Conservation (phyloP, 2,113 vertebrate genomes). For the Oxyura jamaicensis region DNA sequence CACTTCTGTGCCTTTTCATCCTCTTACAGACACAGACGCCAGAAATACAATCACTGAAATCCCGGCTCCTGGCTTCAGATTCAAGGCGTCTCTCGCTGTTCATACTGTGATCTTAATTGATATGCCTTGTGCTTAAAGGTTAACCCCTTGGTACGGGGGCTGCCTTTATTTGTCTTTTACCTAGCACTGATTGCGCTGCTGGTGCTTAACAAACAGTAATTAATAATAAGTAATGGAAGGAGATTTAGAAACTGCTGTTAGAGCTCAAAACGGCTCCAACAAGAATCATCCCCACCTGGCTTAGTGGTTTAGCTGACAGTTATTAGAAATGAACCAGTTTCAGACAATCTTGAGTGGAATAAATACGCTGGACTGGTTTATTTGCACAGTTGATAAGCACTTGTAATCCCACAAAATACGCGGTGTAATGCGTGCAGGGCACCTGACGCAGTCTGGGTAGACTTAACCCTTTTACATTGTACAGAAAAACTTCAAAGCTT, state of each 20-base stretch:
- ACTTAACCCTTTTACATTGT: conserved; percentile 18
- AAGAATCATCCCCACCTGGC: not conserved
- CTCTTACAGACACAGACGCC: not conserved
- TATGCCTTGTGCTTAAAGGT: not conserved
- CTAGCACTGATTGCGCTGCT: not conserved
- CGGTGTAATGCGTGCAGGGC: not conserved
- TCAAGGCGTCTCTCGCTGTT: not conserved
- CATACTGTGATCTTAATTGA: not conserved
- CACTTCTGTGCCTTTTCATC: not conserved
- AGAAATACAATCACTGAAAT: conserved; percentile 1
- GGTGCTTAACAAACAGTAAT: not conserved
- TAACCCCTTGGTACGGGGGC: not conserved
- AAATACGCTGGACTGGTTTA: conserved; percentile 47
- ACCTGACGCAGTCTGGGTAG: not conserved
- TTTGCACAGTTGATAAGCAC: conserved; percentile 37
- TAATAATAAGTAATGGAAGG: not conserved
- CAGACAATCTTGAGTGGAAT: not conserved
- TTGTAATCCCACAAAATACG: conserved; percentile 44
- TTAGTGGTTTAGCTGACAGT: conserved; percentile 14
- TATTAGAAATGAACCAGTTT: conserved; percentile 51
- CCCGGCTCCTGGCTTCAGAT: not conserved
- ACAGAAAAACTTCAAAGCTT: conserved; percentile 11
- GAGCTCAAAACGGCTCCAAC: not conserved
- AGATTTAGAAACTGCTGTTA: conserved; percentile 6
- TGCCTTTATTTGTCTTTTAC: not conserved